phyloP scores from a whole-genome alignment of 2,888 invertebrate genomes.

The Nomada ferruginata region DNA sequence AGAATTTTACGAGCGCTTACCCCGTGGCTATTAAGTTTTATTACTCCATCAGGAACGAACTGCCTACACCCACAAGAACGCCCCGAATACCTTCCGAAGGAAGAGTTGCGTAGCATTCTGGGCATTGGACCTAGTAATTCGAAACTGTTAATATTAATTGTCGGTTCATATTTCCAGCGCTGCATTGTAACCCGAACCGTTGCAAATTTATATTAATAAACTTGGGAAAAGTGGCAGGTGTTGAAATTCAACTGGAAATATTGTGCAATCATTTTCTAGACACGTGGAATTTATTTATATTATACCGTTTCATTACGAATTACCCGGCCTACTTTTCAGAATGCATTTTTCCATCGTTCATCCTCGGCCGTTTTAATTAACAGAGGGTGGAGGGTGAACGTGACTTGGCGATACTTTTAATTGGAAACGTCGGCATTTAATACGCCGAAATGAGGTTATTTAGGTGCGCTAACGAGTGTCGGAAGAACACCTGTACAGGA shows the following conservation, averaged over 20 bases:
- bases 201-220: no score
- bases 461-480: slow-evolving; percentile 37
- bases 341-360: background rate
- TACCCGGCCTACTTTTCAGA: background rate
- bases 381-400: background rate
- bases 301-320: background rate
- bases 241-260: background rate
- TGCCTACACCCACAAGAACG: background rate
- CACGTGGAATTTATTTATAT: background rate
- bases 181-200: no score
- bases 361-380: slow-evolving; percentile 39
- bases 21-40: slow-evolving; percentile 56
- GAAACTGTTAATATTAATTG: no score
- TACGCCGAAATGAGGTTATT: slow-evolving; percentile 5
- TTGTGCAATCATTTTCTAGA: background rate
- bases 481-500: background rate
- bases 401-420: slow-evolving; percentile 39
- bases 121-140: no score
- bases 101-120: no score
- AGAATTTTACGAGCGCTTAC: slow-evolving; percentile 53
- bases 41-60: slow-evolving; percentile 24
- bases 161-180: no score
- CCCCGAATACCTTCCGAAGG: background rate
- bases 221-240: no score
- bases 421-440: slow-evolving; percentile 36